Conservation (phyloP, 2,113 vertebrate species). For the Tupaia tana region DNA sequence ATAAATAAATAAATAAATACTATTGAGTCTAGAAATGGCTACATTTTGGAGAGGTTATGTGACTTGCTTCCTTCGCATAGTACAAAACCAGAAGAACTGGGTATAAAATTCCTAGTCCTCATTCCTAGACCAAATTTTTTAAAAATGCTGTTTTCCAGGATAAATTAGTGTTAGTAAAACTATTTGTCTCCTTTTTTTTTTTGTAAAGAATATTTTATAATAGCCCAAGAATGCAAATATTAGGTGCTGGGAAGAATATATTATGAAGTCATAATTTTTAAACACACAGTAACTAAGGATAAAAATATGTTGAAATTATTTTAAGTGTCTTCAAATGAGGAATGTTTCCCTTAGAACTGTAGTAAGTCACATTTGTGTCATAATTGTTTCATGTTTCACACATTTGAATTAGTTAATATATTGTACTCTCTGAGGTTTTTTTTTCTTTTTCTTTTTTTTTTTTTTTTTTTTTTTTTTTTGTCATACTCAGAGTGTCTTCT, state of each 20-base stretch:
- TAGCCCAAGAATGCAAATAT: slow-evolving; percentile 30
- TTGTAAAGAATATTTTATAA: neutral
- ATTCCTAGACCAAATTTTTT: neutral
- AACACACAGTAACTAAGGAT: neutral
- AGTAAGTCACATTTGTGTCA: neutral
- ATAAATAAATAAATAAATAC: too few species aligned
- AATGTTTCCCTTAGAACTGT: neutral
- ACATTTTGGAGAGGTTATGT: neutral
- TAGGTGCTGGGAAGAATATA: neutral
- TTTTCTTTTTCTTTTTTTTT: too few species aligned
- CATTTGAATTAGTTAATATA: neutral
- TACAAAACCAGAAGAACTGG: neutral
- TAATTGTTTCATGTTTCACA: neutral
- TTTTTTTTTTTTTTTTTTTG: too few species aligned
- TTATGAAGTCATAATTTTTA: neutral
- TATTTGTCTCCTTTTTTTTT: neutral
- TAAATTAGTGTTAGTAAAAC: neutral
- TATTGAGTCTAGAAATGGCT: neutral
- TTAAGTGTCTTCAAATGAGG: neutral
- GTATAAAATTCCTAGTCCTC: neutral
- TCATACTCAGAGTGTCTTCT: neutral
- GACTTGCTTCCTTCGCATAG: neutral
- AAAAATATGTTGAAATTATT: slow-evolving; percentile 6
- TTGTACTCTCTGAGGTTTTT: too few species aligned
- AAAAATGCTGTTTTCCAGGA: neutral